phyloP scores from a whole-genome alignment of 1,140 invertebrate species.

The Agrypnia vestita region DNA sequence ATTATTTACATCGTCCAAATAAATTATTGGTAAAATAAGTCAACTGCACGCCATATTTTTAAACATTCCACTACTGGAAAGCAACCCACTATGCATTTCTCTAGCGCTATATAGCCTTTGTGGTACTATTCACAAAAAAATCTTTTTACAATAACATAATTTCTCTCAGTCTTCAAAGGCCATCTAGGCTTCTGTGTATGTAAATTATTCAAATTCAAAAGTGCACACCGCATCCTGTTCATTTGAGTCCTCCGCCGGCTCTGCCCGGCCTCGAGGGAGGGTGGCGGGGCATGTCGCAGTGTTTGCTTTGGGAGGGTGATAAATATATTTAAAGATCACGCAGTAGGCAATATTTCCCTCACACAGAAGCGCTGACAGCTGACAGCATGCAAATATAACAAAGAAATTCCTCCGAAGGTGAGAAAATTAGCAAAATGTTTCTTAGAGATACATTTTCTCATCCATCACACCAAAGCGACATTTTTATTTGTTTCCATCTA shows the following conservation, averaged over 20 bases:
- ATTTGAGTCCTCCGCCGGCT: background rate
- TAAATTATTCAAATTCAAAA: background rate
- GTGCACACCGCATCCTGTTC: background rate
- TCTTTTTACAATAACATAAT: no score
- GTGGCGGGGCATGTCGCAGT: background rate
- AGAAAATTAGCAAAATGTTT: background rate
- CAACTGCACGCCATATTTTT: no score
- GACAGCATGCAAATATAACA: constrained; percentile 42
- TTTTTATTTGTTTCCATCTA: no score
- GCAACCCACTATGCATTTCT: no score
- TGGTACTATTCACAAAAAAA: no score
- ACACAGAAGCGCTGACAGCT: constrained; percentile 41
- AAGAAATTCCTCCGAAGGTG: background rate
- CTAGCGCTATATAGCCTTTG: no score
- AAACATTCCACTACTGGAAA: no score
- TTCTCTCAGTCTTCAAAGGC: no score
- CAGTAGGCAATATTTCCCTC: background rate
- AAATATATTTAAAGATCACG: background rate
- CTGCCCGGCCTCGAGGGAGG: background rate
- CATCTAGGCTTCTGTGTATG: background rate
- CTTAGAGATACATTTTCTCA: no score
- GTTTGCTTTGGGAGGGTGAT: background rate
- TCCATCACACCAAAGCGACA: no score
- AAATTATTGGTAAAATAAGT: no score
- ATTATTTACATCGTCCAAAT: no score